Evolutionary conservation across 1,140 invertebrate genomes (phyloP).

Genomic region (Drosophila grimshawi): DNA sequence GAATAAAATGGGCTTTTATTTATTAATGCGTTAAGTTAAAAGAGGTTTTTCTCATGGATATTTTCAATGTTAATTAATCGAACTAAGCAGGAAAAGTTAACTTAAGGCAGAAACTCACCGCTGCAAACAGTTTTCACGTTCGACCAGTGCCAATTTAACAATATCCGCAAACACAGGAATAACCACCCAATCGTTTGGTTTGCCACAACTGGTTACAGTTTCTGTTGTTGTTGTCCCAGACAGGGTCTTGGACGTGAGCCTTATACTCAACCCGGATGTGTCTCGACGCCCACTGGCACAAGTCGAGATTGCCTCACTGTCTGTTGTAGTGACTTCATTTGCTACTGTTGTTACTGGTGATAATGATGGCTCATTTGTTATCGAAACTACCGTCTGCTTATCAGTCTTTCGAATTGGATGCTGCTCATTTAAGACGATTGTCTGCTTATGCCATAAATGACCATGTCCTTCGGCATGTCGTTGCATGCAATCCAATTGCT

Average conservation of each 20-base stretch:
- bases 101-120: conserved; percentile 57
- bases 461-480: conserved; percentile 82
- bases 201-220: conserved; percentile 32
- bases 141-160: conserved; percentile 81
- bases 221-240: conserved; percentile 33
- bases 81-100: not conserved
- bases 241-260: conserved; percentile 33
- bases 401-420: conserved; percentile 62
- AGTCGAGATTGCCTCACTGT: conserved; percentile 12
- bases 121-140: conserved; percentile 80
- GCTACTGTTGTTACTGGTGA: conserved; percentile 5
- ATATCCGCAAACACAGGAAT: conserved; percentile 84
- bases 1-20: no score
- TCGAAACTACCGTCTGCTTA: conserved; percentile 49
- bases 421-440: conserved; percentile 79
- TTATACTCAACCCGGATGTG: conserved; percentile 37
- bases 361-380: conserved; percentile 31
- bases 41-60: no score
- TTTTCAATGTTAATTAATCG: not conserved
- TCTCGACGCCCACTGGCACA: conserved; percentile 23
- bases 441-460: conserved; percentile 83
- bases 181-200: conserved; percentile 84
- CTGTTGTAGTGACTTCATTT: not conserved
- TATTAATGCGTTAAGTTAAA: no score
- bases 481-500: conserved; percentile 84